Evolutionary conservation across 2,113 vertebrate genomes (phyloP).

Genomic region (Martes martes): DNA sequence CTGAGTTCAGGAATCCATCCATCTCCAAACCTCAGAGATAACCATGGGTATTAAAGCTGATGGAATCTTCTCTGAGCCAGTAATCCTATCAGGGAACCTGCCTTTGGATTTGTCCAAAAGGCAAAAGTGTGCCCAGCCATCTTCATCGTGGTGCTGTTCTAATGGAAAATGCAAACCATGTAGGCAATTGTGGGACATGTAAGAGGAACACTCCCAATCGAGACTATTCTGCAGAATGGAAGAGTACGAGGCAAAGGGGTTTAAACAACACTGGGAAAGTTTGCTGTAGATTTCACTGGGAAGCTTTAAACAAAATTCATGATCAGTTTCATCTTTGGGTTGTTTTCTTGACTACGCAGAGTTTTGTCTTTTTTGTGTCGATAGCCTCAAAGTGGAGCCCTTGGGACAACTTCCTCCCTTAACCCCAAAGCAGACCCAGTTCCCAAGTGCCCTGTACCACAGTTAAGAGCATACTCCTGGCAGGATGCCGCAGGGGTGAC

Average conservation of each 20-base stretch:
- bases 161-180: accelerated
- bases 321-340: accelerated
- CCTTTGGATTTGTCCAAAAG: neutral
- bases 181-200: accelerated
- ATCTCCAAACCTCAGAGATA: neutral
- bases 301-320: neutral
- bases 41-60: accelerated
- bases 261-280: accelerated
- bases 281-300: accelerated
- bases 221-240: neutral
- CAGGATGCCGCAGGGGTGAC: no score
- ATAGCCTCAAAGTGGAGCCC: neutral
- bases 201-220: accelerated
- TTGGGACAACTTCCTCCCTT: neutral
- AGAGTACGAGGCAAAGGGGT: accelerated
- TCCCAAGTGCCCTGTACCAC: neutral
- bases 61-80: neutral
- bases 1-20: neutral
- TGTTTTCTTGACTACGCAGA: accelerated
- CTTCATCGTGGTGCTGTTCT: accelerated
- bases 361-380: neutral
- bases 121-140: accelerated
- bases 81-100: accelerated
- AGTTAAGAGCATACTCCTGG: accelerated
- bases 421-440: neutral